phyloP scores from a whole-genome alignment of 2,797 vertebrate genomes.

The Poeciliopsis presidionis region DNA sequence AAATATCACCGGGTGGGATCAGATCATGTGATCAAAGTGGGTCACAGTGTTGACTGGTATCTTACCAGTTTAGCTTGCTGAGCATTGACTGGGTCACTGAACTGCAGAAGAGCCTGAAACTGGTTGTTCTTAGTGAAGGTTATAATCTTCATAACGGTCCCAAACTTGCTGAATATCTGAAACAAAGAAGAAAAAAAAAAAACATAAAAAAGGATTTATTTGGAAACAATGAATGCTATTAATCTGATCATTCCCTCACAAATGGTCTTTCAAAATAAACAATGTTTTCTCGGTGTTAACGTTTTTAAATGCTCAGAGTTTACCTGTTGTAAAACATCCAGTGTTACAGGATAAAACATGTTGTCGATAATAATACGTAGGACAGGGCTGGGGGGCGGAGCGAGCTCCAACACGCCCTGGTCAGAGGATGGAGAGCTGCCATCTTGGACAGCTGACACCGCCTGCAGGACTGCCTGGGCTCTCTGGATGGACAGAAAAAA shows the following conservation, averaged over 20 bases:
- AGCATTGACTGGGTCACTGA: conserved; percentile 95
- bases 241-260: neutral
- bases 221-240: neutral
- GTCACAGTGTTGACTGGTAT: neutral
- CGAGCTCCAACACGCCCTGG: conserved; percentile 88
- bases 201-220: neutral
- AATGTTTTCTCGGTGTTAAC: neutral
- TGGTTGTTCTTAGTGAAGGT: conserved; percentile 99
- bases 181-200: conserved; percentile 3
- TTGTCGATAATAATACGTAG: conserved; percentile 99
- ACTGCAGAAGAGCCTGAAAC: conserved; percentile 97
- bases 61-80: conserved; percentile 97
- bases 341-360: conserved; percentile 98
- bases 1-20: neutral
- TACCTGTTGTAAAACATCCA: conserved; percentile 98
- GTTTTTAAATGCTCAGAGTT: neutral
- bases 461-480: conserved; percentile 95
- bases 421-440: conserved; percentile 92
- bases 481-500: conserved; percentile 76
- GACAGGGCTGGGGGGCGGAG: conserved; percentile 94
- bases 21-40: neutral
- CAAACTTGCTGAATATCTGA: conserved; percentile 98
- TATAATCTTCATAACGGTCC: conserved; percentile 98
- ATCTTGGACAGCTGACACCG: conserved; percentile 95
- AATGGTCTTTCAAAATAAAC: conserved; percentile 2